Conservation (phyloP, 1,140 invertebrate genomes). For the Drosophila biarmipes region DNA sequence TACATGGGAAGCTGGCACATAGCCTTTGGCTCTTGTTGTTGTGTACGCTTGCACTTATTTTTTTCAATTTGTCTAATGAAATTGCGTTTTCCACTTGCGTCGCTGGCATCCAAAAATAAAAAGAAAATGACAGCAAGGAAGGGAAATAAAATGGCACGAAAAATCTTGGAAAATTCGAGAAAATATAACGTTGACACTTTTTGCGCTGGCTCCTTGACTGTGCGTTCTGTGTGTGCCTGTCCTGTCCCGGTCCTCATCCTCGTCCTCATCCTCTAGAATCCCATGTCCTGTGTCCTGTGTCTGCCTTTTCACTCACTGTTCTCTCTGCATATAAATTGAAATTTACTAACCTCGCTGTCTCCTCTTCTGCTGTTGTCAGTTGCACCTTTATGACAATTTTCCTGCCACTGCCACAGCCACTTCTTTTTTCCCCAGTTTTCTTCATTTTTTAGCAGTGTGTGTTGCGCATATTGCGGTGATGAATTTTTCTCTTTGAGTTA, state of each 20-base stretch:
- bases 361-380: slow-evolving; percentile 63
- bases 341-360: slow-evolving; percentile 69
- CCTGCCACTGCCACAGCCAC: slow-evolving; percentile 60
- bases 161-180: slow-evolving; percentile 79
- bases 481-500: slow-evolving; percentile 84
- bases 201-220: slow-evolving; percentile 47
- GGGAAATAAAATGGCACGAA: slow-evolving; percentile 55
- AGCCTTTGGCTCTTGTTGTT: slow-evolving; percentile 34
- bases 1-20: slow-evolving; percentile 9
- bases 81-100: slow-evolving; percentile 82
- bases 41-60: slow-evolving; percentile 73
- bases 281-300: slow-evolving; percentile 34
- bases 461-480: slow-evolving; percentile 81
- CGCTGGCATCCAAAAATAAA: slow-evolving; percentile 25
- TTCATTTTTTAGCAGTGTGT: slow-evolving; percentile 31
- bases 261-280: slow-evolving; percentile 14
- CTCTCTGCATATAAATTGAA: slow-evolving; percentile 84
- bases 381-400: slow-evolving; percentile 84
- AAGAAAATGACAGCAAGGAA: slow-evolving; percentile 15
- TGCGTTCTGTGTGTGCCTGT: slow-evolving; percentile 24
- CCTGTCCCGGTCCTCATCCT: slow-evolving; percentile 2
- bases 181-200: slow-evolving; percentile 82
- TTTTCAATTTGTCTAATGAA: slow-evolving; percentile 84
- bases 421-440: slow-evolving; percentile 35
- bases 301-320: slow-evolving; percentile 73